These are phyloP conservation scores for Eumeta japonica DNA, from an alignment of 1,140 invertebrate species.

Conservation along the genomic window DNA sequence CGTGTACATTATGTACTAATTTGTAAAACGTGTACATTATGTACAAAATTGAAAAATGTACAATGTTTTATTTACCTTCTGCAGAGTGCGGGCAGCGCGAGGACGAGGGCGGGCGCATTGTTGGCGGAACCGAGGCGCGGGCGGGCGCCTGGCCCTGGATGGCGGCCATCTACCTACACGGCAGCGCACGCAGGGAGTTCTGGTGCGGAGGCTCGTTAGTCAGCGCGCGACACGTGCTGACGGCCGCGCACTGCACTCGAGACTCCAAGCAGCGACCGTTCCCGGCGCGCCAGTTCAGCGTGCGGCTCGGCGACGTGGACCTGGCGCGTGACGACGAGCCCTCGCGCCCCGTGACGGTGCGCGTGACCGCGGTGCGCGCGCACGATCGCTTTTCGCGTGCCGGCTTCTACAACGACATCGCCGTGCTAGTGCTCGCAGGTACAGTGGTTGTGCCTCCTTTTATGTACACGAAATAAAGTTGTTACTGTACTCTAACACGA, in stretches of 20 bases:
- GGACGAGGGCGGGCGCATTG: constrained; percentile 79
- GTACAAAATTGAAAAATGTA: too few relatives aligned
- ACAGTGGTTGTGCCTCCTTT: constrained; percentile 10
- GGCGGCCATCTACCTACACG: constrained; percentile 89
- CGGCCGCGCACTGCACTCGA: constrained; percentile 89
- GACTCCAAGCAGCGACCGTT: constrained; percentile 87
- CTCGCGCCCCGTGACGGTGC: constrained; percentile 73
- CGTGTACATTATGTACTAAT: not conserved
- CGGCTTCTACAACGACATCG: constrained; percentile 91
- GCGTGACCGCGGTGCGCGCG: constrained; percentile 73
- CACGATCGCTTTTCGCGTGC: constrained; percentile 80
- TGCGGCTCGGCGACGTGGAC: constrained; percentile 86
- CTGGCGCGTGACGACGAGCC: constrained; percentile 78
- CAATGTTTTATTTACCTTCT: too few relatives aligned
- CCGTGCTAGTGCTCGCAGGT: constrained; percentile 71
- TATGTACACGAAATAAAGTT: too few relatives aligned
- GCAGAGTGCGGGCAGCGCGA: constrained; percentile 81
- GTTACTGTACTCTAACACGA: too few relatives aligned
- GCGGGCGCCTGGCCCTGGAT: constrained; percentile 90
- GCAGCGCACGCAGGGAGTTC: constrained; percentile 82
- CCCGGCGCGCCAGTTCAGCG: constrained; percentile 81
- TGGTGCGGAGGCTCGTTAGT: constrained; percentile 93
- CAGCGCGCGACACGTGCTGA: constrained; percentile 75
- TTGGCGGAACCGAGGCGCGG: constrained; percentile 81
- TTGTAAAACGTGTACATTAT: not conserved